Evolutionary conservation across 64 coral and sea anemone species (phyloP).

Genomic region (Montipora sp.): DNA sequence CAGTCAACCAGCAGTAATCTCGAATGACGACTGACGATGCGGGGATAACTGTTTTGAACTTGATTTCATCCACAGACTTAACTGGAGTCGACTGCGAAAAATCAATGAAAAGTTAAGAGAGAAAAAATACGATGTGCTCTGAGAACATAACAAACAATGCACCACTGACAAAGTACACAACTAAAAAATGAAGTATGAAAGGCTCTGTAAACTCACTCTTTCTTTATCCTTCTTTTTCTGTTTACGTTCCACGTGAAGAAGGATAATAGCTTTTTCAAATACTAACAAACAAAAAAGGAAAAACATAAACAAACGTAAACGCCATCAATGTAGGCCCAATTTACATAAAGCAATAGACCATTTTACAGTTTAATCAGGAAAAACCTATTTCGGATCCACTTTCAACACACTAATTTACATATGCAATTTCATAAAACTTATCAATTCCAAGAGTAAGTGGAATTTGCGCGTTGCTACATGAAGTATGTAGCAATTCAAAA

Average conservation of each 20-base stretch:
- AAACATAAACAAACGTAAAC: not conserved
- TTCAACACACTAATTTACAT: too few relatives aligned
- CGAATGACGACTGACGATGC: slow-evolving; percentile 85
- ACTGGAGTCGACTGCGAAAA: slow-evolving; percentile 62
- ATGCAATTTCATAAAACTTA: too few relatives aligned
- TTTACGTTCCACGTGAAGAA: slow-evolving; percentile 86
- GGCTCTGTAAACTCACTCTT: slow-evolving; percentile 21
- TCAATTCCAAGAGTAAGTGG: too few relatives aligned
- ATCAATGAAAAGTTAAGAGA: too few relatives aligned
- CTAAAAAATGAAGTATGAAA: not conserved
- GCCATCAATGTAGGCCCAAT: too few relatives aligned
- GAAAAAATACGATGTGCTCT: too few relatives aligned
- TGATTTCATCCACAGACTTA: slow-evolving; percentile 83
- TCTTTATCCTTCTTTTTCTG: slow-evolving; percentile 95
- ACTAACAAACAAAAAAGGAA: slow-evolving; percentile 40
- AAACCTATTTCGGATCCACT: too few relatives aligned
- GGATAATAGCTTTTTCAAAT: slow-evolving; percentile 93
- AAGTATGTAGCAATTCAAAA: too few relatives aligned
- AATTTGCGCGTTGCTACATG: too few relatives aligned
- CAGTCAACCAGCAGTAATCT: slow-evolving; percentile 85
- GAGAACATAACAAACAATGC: not conserved
- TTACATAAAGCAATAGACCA: too few relatives aligned
- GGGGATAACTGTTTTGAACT: slow-evolving; percentile 89
- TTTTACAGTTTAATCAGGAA: too few relatives aligned
- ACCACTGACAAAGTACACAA: not conserved